Percentiles rank a stretch among this genome's conserved stretches.
Conservation (phyloP, 1,140 invertebrate species). For the Rhynchophorus ferrugineus region DNA sequence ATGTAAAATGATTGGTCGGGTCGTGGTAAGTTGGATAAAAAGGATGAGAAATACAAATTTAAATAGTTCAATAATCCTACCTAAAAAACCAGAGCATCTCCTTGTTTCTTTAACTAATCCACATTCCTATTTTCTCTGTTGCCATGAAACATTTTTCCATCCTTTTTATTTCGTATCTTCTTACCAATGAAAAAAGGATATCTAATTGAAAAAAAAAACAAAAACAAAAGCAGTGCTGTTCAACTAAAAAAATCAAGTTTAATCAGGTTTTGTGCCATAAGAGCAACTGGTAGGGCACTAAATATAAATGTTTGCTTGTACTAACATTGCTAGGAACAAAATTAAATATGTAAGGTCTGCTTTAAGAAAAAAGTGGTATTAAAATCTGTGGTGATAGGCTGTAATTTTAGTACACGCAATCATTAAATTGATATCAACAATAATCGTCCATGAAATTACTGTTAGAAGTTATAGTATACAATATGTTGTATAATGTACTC, state of each 20-base stretch:
- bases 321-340: slow-evolving; percentile 9
- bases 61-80: neutral
- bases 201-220: slow-evolving; percentile 7
- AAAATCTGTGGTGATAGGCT: no score
- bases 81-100: no score
- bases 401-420: slow-evolving; percentile 19
- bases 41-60: slow-evolving; percentile 9
- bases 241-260: neutral
- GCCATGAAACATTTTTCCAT: neutral
- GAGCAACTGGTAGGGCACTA: slow-evolving; percentile 14
- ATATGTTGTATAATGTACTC: slow-evolving; percentile 31
- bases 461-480: slow-evolving; percentile 35
- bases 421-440: slow-evolving; percentile 35
- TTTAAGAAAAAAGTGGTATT: neutral
- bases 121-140: no score
- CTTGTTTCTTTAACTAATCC: no score
- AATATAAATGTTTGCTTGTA: slow-evolving; percentile 3
- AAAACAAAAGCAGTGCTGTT: slow-evolving; percentile 1
- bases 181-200: neutral
- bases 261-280: slow-evolving; percentile 13
- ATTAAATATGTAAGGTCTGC: neutral
- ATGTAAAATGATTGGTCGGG: slow-evolving; percentile 45
- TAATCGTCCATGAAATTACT: slow-evolving; percentile 37
- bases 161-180: neutral
- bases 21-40: neutral